Percentiles rank a stretch among this genome's conserved stretches.
Evolutionary conservation across 2,113 vertebrate genomes (phyloP).

Genomic region (Cebidichthys violaceus): DNA sequence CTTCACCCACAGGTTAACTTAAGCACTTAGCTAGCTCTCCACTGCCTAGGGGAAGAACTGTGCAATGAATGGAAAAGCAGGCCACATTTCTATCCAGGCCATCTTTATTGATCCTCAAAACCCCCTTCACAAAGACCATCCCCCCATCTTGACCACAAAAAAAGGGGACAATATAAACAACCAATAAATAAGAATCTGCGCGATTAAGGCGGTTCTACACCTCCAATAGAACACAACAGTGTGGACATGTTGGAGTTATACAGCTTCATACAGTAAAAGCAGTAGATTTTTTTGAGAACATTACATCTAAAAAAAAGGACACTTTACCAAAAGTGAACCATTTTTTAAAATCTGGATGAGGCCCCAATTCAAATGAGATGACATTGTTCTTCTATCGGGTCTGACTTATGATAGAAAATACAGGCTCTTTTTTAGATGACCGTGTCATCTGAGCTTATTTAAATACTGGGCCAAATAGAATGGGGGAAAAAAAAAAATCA

Average conservation of each 20-base stretch:
- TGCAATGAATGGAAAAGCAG: slow-evolving; percentile 80
- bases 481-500: slow-evolving; percentile 2
- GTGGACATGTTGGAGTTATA: slow-evolving; percentile 79
- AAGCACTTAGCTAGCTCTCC: slow-evolving; percentile 53
- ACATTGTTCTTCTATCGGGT: slow-evolving; percentile 45
- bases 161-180: slow-evolving; percentile 78
- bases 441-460: slow-evolving; percentile 55
- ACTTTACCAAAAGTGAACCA: slow-evolving; percentile 72
- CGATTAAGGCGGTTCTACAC: slow-evolving; percentile 86
- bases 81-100: slow-evolving; percentile 81
- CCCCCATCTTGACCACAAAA: slow-evolving; percentile 74
- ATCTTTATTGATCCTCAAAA: slow-evolving; percentile 85
- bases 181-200: slow-evolving; percentile 84
- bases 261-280: slow-evolving; percentile 82
- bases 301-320: slow-evolving; percentile 72
- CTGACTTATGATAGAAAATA: slow-evolving; percentile 43
- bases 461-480: slow-evolving; percentile 62
- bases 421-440: slow-evolving; percentile 42
- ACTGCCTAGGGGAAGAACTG: slow-evolving; percentile 60
- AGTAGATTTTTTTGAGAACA: slow-evolving; percentile 74
- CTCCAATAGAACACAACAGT: slow-evolving; percentile 82
- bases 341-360: slow-evolving; percentile 65
- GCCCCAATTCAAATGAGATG: slow-evolving; percentile 60
- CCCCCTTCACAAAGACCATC: slow-evolving; percentile 75
- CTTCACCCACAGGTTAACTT: slow-evolving; percentile 60